Evolutionary conservation across 2,888 invertebrate genomes (phyloP), one percentile per base, ranked within the genome.

Genomic region (Calephelis perditalis): DNA sequence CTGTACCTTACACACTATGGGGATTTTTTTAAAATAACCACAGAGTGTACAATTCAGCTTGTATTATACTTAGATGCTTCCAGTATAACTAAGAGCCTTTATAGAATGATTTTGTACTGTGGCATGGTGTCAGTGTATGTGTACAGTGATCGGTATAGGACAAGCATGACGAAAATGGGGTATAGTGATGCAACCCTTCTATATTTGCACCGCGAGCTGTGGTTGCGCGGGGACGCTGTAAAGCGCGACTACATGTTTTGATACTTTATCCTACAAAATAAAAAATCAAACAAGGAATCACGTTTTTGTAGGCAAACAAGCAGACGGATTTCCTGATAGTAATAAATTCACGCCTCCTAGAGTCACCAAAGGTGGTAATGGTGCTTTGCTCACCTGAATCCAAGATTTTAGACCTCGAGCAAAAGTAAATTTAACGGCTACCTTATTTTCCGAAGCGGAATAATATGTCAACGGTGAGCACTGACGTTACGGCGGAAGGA

Each of bases 181-280:
- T 79, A 79, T 78, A 73, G 78, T 84, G 83, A 85, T 81, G 86
- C 85, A 88, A 88, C 87, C 87, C 87, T 86, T 86, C 84, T 76
- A 75, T 59, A 75, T 71, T 70, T 69, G 75, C 73, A 72, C 75
- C 79, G 78, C 78, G 81, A 80, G 81, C 82, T 81, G 85, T 68
- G 84, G 83, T 79, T 75, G 75, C 45, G 45, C 73, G 74, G 84
- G 83, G 83, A 79, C 77, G 76, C 65, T 74, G 69, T 63, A 15
- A 67, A 70, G 57, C 46, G 15, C 26, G 68, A 58, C 1, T 0
- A 0, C 57, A 0, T 1, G 44, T 65, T 36, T 81, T 82, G 82
- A 75, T 78, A 71, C 70, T 79, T 74, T 54, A 15, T 10, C 5
- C 5, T 26, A 35, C 7, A 0, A 26, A n/a, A 45, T 26, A 9